Conservation (phyloP, 2,113 vertebrate species). For the Odocoileus hemionus region DNA sequence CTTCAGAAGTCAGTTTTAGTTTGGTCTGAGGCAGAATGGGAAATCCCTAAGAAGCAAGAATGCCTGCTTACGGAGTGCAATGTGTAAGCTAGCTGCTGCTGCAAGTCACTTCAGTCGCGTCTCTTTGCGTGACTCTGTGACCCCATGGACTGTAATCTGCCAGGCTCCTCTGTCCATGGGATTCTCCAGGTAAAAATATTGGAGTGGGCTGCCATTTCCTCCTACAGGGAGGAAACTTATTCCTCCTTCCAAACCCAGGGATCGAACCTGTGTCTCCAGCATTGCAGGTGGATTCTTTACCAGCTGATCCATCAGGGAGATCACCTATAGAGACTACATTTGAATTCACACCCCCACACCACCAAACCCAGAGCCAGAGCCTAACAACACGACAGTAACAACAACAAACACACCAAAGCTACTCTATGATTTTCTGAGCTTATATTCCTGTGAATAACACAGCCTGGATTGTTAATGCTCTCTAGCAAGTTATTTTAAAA, state of each 20-base stretch:
- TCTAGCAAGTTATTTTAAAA: neutral
- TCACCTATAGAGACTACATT: neutral
- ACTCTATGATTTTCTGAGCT: neutral
- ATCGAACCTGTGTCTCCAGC: neutral
- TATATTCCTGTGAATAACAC: neutral
- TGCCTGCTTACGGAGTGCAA: neutral
- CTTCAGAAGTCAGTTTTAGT: neutral
- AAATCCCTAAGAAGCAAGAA: neutral
- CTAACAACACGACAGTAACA: neutral
- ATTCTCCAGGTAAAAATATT: neutral
- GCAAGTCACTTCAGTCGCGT: neutral
- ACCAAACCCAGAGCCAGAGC: neutral
- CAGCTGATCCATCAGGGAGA: neutral
- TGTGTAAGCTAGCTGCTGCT: neutral
- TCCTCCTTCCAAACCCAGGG: neutral
- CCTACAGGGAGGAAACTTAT: neutral
- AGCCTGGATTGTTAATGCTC: neutral
- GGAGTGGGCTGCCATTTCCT: neutral
- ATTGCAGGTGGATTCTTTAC: neutral
- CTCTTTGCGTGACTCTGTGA: neutral
- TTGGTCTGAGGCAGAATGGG: neutral
- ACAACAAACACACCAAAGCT: neutral
- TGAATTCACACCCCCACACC: fast-evolving
- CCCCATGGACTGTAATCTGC: neutral
- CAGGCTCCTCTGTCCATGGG: neutral